phyloP scores from a whole-genome alignment of 2,113 vertebrate genomes.

The Neolamprologus devosi region DNA sequence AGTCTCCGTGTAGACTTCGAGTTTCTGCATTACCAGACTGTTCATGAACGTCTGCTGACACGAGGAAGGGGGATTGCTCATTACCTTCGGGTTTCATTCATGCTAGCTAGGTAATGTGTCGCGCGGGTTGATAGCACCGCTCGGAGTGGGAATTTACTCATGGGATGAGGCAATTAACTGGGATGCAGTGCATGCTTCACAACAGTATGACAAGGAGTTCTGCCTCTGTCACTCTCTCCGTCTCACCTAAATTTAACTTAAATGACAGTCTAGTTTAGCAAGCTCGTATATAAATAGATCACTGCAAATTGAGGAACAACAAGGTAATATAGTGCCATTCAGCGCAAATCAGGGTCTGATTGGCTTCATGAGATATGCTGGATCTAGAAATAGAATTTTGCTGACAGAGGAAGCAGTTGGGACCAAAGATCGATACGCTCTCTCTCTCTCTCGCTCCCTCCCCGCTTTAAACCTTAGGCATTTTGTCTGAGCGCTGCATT shows the following conservation, averaged over 20 bases:
- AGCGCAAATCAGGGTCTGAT: constrained; percentile 51
- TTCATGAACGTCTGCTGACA: constrained; percentile 19
- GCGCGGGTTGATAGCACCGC: constrained; percentile 21
- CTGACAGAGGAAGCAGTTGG: constrained; percentile 69
- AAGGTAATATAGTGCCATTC: constrained; percentile 49
- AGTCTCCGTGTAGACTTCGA: neutral
- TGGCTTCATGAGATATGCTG: constrained; percentile 53
- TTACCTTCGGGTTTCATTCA: constrained; percentile 46
- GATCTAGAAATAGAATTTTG: constrained; percentile 68
- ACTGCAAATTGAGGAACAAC: constrained; percentile 5
- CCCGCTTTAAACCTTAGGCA: constrained; percentile 12
- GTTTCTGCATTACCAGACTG: neutral
- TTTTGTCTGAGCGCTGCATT: constrained; percentile 48
- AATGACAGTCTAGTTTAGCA: constrained; percentile 17
- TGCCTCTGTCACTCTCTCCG: neutral
- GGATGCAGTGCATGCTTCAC: constrained; percentile 2
- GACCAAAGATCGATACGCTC: constrained; percentile 62
- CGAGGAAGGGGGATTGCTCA: constrained; percentile 29
- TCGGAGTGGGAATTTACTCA: constrained; percentile 9
- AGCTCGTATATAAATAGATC: constrained; percentile 45
- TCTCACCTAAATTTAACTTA: constrained; percentile 22
- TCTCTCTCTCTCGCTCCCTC: neutral
- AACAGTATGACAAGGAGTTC: constrained; percentile 2
- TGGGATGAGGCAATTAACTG: constrained; percentile 39
- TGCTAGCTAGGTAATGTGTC: constrained; percentile 33